These are phyloP conservation scores for Pantherophis vulpinus DNA, from an alignment of 2,797 vertebrate genomes.

Conservation along the genomic window DNA sequence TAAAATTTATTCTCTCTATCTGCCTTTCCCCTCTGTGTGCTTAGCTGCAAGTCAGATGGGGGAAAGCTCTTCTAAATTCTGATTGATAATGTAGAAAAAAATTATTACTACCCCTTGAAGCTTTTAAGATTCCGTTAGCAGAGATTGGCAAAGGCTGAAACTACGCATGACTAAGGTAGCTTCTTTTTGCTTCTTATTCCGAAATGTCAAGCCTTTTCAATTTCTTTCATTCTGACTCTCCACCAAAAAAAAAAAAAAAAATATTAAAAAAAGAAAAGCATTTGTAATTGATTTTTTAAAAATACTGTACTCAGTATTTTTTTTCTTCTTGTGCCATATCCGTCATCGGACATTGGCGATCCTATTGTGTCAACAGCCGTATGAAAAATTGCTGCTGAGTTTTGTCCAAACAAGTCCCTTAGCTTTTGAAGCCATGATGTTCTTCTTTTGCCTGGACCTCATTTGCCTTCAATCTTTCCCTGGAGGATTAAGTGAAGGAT, in stretches of 20 bases:
- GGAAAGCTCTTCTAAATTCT: not conserved
- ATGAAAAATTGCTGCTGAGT: no score
- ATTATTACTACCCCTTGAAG: not conserved
- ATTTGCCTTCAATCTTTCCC: no score
- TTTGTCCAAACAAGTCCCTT: no score
- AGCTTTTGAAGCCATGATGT: no score
- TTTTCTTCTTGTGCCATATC: no score
- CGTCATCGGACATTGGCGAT: no score
- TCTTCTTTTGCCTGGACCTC: no score
- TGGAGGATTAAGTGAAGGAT: no score
- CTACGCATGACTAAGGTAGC: no score
- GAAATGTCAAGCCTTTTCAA: not conserved
- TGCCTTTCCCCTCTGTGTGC: not conserved
- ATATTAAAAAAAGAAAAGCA: not conserved
- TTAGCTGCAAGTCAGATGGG: not conserved
- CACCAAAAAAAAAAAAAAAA: not conserved
- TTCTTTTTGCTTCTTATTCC: not conserved
- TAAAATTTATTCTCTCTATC: not conserved
- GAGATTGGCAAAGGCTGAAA: not conserved
- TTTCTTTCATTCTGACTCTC: no score
- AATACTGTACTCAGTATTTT: no score
- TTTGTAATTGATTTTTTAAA: not conserved
- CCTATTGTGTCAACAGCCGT: no score
- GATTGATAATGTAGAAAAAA: not conserved
- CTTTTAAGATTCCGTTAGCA: not conserved